Evolutionary conservation across 2,888 invertebrate genomes (phyloP), one percentile per base, ranked within the genome.

Genomic region (Amaurobius ferox): DNA sequence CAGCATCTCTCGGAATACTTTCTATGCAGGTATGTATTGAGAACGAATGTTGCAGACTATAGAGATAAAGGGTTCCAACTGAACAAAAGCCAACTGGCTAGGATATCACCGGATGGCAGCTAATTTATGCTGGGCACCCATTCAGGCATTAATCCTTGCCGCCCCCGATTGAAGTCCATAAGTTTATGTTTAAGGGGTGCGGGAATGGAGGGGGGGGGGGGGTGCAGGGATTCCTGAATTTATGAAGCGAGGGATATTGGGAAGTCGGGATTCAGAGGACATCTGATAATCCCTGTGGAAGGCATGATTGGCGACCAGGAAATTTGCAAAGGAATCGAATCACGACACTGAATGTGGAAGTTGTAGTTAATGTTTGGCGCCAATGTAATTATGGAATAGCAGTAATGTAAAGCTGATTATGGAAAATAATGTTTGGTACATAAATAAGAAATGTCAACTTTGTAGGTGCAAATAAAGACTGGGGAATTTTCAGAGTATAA

Each of bases 111-210:
- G 70, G 76, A 76, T 83, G 81, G 32, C 64, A 64, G 70, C 68
- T 83, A 83, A 83, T 83, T 83, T 83, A 83, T 83, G 76, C 81
- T 48, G 81, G 81, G 76, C 81, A 83, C 55, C n/a, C 23, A 23
- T 55, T 55, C 55, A 23, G 23, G 55, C 55, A 55, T 55, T 23
- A 55, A 55, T 55, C 55, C 55, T 23, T 3, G 23, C 2, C 23
- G 23, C 13, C 55, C 55, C 23, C 23, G 23, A 23, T 23, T 1
- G 55, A 3, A 55, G 23, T 55, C 55, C 55, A 23, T 23, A 23
- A 55, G 3, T 44, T 5, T 6, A 44, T n/a, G 55, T 2, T 11
- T 11, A 2, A 2, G n/a, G 9, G 16, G 44, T 2, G 7, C 9
- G 44, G 19, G 55, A 16, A 55, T 3, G 1, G 5, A 3, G 23